Evolutionary conservation across 2,888 invertebrate genomes (phyloP), one percentile per base, ranked within the genome.

Genomic region (Trilocha varians): DNA sequence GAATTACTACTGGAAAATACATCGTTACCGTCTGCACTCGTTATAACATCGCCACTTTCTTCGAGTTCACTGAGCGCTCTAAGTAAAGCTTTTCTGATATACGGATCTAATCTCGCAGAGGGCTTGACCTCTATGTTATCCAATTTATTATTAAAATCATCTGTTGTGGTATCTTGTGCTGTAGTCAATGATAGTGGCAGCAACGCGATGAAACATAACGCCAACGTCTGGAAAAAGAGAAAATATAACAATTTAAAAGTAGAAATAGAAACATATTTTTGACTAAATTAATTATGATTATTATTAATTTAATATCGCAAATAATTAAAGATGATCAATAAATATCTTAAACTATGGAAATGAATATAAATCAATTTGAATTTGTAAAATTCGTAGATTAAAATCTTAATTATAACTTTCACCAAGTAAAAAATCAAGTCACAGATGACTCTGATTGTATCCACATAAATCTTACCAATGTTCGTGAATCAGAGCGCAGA

Each of bases 61-160:
- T 94, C 93, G 38, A 94, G 77, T 58, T 93, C 93, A 39, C 90
- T 91, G 3, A 95, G 83, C 9, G 94, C 94, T 74, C 90, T 91
- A 4, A 94, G 77, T 34, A 94, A 76, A 1, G 94, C 94, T 70
- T 90, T 89, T 13, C 94, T 86, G 25, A 95, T 88, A 48, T 91
- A 91, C 36, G 91, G 90, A 67, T 94, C 93, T 42, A 94, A 71
- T 44, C 91, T 88, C 1, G 89, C 85, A 1, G 91, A 88, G 2
- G 90, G 72, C 41, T 82, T 82, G 3, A 78, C 47, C 38, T 85
- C 84, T 34, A 87, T 70, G 15, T 65, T 78, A 49, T 88, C 87
- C 14, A 69, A 58, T 46, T 73, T 77, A 43, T 87, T 82, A 51
- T 71, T 73, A 36, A 62, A 49, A 5, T 39, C 48, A 45, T 77